Evolutionary conservation across 2,797 vertebrate genomes (phyloP), one percentile per base, ranked within the genome.

Genomic region (Poecilia wingei): DNA sequence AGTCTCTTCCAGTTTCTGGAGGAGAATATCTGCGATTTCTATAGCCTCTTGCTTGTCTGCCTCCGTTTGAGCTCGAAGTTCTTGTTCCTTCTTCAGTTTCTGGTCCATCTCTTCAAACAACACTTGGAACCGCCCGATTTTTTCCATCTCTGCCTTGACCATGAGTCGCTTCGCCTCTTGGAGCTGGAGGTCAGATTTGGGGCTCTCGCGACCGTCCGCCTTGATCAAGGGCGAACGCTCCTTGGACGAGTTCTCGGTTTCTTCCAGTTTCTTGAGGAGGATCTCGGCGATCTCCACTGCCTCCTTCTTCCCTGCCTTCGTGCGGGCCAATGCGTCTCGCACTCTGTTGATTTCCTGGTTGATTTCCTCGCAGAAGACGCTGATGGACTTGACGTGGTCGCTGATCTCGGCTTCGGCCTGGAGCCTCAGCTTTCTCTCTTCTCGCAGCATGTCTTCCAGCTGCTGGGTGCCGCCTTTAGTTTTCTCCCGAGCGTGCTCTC

Each of bases 301-400:
- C 36, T 68, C 18, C 36, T 68, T 9, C 33, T 10, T 68, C 22
- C 20, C 64, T 12, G 64, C 64, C 20, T 22, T 39, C 0, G 64
- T 41, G 22, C 2, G 8, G 20, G 64, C 36, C 6, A 68, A 25
- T 3, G 20, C 1, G 64, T 68, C 20, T 68, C 20, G 33, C 22
- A 68, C 36, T 68, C 36, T 68, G 22, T 68, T 68, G 39, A 68
- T 68, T 68, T 68, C 18, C 39, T 41, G 64, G 36, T 68, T 25
- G 22, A 68, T 39, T 68, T 68, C 20, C 64, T 33, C 8, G 1
- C 33, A 68, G 64, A 41, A 68, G 20, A 9, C 12, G 1, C 20
- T 4, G 20, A 68, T 33, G 36, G 7, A 22, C 39, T 41, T 22
- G 16, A 41, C 20, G 3, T 39, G 8, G 22, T 39, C 4, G 22